Conservation (phyloP, 2,797 vertebrate species). For the Rhabdomys pumilio region DNA sequence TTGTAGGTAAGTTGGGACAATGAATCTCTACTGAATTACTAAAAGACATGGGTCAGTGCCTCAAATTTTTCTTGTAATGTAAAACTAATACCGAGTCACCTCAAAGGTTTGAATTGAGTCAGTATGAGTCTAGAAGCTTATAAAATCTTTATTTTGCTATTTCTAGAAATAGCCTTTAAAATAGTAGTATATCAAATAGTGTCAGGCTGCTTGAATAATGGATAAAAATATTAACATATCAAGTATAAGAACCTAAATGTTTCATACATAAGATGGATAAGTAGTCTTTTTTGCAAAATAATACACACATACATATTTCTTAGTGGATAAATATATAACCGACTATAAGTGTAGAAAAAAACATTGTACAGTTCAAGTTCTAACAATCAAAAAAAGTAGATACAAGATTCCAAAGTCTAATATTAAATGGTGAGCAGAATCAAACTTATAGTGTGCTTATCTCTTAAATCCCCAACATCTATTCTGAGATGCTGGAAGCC, state of each 20-base stretch:
- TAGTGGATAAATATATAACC: constrained; percentile 8
- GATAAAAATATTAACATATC: not conserved
- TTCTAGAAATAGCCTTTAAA: not conserved
- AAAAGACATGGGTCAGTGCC: not conserved
- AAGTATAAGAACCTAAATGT: constrained; percentile 24
- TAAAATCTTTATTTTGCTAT: not conserved
- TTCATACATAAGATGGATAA: not conserved
- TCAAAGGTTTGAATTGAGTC: not conserved
- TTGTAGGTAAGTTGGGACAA: not conserved
- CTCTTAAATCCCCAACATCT: not conserved
- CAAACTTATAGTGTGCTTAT: not conserved
- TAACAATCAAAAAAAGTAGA: not conserved
- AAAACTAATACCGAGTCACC: not conserved
- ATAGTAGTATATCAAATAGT: not conserved
- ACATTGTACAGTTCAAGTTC: not conserved
- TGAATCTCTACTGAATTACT: not conserved
- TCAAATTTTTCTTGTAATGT: not conserved
- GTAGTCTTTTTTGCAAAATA: constrained; percentile 38
- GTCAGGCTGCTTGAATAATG: not conserved
- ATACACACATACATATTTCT: not conserved
- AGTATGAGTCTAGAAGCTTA: not conserved
- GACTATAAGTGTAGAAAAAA: not conserved
- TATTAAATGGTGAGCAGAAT: not conserved
- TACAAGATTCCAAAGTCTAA: not conserved
- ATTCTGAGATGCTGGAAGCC: not conserved